Base-by-base conservation (phyloP, 2,113 vertebrate species). In the Tychaedon coryphoeus region DNA sequence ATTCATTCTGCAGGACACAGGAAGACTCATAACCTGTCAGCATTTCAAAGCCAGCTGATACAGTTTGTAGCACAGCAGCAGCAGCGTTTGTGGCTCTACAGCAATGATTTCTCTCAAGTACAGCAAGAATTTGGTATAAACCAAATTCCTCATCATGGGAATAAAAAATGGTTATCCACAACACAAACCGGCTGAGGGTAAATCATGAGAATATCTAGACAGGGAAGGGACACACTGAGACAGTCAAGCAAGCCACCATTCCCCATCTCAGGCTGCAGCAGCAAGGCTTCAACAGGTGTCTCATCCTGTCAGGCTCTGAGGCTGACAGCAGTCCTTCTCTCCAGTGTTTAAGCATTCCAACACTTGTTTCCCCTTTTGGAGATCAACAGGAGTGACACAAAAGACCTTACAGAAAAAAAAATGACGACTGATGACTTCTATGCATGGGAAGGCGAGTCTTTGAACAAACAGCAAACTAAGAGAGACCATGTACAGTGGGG, bases 321-420 rank as follows among this genome's bases (percentile, higher is more conserved):
- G 85, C 79, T 81, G 77, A 64, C 70, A 92, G 67, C 65, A 87
- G 86, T 72, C 91, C 82, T 67, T 64, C 88, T 73, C 76, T 81
- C 76, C 88, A 95, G 88, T 85, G 92, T 95, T 95, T 61, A 82
- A 87, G 61, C 80, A 87, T 89, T 96, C 92, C 79, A 95, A 40
- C 77, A 64, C 56, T 38, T 62, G 75, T 69, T 76, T 95, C 91
- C 38, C 25, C 61, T 97, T 94, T 17, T 78, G 76, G 71, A 34
- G 70, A 91, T 4, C 36, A 90, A 94, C 81, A 93, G 62, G 51
- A 92, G 20, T 58, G 88, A 81, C 58, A 67, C 36, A 28, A 87
- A 92, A 91, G 71, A 66, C 82, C 70, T 85, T 77, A 83, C 18
- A 80, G 50, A 18, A 61, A 83, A 83, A 25, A 66, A 50, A 88